phyloP scores from a whole-genome alignment of 2,888 invertebrate species.

The Ypsolopha scabrella region DNA sequence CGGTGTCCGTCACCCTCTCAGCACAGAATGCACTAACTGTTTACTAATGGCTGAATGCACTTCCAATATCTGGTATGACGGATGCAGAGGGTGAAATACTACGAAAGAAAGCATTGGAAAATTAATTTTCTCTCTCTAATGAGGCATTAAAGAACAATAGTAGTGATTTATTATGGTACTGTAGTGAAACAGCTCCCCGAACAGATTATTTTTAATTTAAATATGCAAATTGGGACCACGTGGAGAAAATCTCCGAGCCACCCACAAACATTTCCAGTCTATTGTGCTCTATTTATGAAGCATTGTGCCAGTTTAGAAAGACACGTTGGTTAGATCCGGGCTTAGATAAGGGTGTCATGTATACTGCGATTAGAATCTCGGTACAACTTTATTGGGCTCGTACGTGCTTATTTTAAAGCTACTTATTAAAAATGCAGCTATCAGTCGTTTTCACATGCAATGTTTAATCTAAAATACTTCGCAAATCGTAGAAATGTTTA shows the following conservation, averaged over 20 bases:
- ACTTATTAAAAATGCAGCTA: neutral
- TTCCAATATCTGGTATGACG: conserved; percentile 33
- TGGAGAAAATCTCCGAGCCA: conserved; percentile 8
- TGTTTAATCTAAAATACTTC: neutral
- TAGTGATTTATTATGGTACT: conserved; percentile 2
- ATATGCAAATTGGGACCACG: conserved; percentile 11
- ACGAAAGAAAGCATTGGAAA: too few relatives aligned
- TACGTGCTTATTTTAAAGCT: conserved; percentile 5
- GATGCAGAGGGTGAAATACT: conserved; percentile 1
- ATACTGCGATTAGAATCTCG: conserved; percentile 18
- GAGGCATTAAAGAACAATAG: conserved; percentile 1
- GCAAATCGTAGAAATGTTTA: neutral
- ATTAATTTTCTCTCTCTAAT: neutral
- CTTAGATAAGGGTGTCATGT: conserved; percentile 15
- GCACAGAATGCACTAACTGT: conserved; percentile 33
- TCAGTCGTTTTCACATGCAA: too few relatives aligned
- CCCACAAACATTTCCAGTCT: conserved; percentile 15
- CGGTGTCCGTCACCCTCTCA: conserved; percentile 11
- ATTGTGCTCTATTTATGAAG: conserved; percentile 35
- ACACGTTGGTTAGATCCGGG: conserved; percentile 23
- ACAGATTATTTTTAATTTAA: conserved; percentile 6
- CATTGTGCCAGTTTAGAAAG: conserved; percentile 22
- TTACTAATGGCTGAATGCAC: conserved; percentile 59
- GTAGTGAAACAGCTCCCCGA: too few relatives aligned
- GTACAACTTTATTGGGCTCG: conserved; percentile 18